A percentile compares a stretch with the other conserved stretches of the same genome.
These are phyloP conservation scores for Pungitius pungitius DNA, from an alignment of 2,113 vertebrate genomes.

Conservation along the genomic window DNA sequence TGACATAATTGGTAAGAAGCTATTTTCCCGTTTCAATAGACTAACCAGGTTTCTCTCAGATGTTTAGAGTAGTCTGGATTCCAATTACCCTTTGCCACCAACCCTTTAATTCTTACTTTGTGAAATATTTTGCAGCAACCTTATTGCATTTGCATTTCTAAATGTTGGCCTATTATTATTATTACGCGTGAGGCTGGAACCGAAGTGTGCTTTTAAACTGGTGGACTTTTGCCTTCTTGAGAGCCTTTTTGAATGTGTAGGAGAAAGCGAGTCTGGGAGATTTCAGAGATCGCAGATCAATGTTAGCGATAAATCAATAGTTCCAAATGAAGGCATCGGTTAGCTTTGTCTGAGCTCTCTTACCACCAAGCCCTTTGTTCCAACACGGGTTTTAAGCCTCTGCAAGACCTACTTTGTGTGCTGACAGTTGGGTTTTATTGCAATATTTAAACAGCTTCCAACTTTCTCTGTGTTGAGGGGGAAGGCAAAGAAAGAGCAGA, in stretches of 20 bases:
- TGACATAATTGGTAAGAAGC: background rate
- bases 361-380: slow-evolving; percentile 50
- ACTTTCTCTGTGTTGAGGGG: slow-evolving; percentile 3
- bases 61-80: background rate
- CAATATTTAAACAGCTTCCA: background rate
- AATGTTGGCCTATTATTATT: slow-evolving; percentile 20
- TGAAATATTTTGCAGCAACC: background rate
- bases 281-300: slow-evolving; percentile 56
- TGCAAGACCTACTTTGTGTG: background rate
- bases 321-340: slow-evolving; percentile 52
- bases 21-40: background rate
- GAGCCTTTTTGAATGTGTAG: slow-evolving; percentile 49
- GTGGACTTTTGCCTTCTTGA: slow-evolving; percentile 47
- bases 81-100: background rate
- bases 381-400: slow-evolving; percentile 25
- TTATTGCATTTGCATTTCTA: too few species aligned
- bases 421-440: background rate
- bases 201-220: slow-evolving; percentile 26
- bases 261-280: slow-evolving; percentile 49
- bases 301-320: slow-evolving; percentile 66
- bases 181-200: background rate
- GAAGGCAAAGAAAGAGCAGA: background rate
- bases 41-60: background rate
- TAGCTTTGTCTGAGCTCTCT: slow-evolving; percentile 52
- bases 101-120: background rate